Percentiles rank a stretch among this genome's conserved stretches.
phyloP scores from a whole-genome alignment of 2,888 invertebrate genomes.

The Lithophane leautieri region DNA sequence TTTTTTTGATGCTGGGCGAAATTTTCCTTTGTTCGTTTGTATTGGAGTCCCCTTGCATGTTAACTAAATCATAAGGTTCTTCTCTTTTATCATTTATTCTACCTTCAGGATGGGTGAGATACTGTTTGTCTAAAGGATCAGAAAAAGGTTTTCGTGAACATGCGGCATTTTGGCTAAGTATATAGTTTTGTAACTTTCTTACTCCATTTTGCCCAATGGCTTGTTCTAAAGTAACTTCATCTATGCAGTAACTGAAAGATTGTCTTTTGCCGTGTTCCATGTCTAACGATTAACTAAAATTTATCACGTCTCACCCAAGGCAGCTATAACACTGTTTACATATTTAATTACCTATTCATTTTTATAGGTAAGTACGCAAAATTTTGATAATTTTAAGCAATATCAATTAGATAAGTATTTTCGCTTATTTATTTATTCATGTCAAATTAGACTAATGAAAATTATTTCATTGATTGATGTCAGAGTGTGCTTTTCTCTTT shows the following conservation, averaged over 20 bases:
- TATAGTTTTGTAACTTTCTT: conserved; percentile 9
- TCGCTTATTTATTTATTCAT: conserved; percentile 34
- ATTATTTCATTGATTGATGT: conserved; percentile 7
- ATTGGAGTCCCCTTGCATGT: conserved; percentile 43
- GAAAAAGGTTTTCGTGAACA: conserved; percentile 3
- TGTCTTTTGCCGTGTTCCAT: conserved; percentile 28
- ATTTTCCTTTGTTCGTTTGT: neutral
- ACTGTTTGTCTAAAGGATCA: conserved; percentile 10
- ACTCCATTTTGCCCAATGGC: neutral
- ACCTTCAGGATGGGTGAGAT: conserved; percentile 51
- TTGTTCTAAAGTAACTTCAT: conserved; percentile 1
- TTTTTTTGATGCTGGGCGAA: neutral
- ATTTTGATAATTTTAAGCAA: conserved; percentile 33
- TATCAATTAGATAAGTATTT: conserved; percentile 12
- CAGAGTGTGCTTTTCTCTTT: neutral
- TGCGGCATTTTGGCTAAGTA: conserved; percentile 2
- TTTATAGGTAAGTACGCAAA: neutral
- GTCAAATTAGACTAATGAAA: conserved; percentile 15
- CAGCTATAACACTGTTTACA: conserved; percentile 4
- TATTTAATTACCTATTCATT: conserved; percentile 23
- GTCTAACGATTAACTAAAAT: conserved; percentile 29
- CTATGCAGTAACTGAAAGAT: neutral
- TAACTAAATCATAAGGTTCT: conserved; percentile 6
- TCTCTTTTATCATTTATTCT: conserved; percentile 21
- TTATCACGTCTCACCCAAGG: conserved; percentile 46